Percentiles rank a stretch among this genome's conserved stretches.
Evolutionary conservation across 2,797 vertebrate species (phyloP).

Genomic region (Chrysocyon brachyurus): DNA sequence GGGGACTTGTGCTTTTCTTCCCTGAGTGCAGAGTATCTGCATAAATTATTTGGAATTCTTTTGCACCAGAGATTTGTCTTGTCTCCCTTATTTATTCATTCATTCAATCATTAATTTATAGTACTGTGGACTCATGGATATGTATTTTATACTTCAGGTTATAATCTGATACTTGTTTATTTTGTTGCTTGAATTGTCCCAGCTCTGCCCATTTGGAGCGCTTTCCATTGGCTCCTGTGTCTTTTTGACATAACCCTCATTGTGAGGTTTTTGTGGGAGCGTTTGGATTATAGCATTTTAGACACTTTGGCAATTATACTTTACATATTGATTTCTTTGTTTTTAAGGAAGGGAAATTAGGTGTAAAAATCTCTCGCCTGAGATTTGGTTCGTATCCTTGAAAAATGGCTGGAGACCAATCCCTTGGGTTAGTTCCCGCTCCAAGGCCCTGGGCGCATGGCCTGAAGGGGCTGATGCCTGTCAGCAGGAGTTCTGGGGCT

Average conservation of each 20-base stretch:
- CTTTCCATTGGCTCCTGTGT: not conserved
- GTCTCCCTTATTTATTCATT: not conserved
- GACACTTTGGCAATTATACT: not conserved
- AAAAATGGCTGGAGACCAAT: not conserved
- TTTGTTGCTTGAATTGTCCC: not conserved
- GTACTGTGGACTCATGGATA: not conserved
- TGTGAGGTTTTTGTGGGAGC: not conserved
- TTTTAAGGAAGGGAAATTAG: constrained; percentile 10
- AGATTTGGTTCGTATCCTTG: not conserved
- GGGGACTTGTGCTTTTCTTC: not conserved
- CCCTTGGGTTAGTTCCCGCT: not conserved
- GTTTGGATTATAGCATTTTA: not conserved
- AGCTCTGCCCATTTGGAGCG: not conserved
- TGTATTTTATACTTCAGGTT: not conserved
- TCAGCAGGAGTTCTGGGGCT: not conserved
- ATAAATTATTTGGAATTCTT: not conserved
- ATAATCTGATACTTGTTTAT: not conserved
- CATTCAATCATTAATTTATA: not conserved
- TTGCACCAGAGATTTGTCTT: not conserved
- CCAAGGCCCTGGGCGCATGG: not conserved
- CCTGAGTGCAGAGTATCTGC: not conserved
- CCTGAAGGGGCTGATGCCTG: not conserved
- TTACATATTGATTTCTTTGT: not conserved
- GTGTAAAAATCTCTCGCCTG: not conserved
- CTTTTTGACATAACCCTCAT: not conserved